Evolutionary conservation across 2,113 vertebrate genomes (phyloP), one percentile per base, ranked within the genome.

Genomic region (Pteronura brasiliensis): DNA sequence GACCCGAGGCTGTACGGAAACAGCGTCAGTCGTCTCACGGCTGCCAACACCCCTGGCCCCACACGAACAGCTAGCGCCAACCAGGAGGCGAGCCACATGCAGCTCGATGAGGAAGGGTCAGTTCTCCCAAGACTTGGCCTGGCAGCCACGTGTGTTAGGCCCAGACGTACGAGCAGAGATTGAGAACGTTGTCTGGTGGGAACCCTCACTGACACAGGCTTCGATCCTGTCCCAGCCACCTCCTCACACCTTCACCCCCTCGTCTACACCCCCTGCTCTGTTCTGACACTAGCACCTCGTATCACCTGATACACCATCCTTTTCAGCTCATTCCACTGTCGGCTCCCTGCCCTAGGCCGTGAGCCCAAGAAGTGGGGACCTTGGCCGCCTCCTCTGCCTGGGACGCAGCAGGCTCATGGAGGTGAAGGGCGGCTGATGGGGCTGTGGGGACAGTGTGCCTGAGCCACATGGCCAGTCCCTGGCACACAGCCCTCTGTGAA

Each of bases 151-250:
- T 14, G 34, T 14, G 79, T 2, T 0, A 12, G 42, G 72, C 72
- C 42, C 15, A 21, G 79, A 36, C 3, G 4, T 25, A 4, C 6
- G 15, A 55, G 79, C 31, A 55, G 77, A 13, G 18, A 49, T 0
- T 14, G 34, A n/a, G 34, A 11, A 27, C 12, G 7, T 5, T 10
- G 27, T 11, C 20, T 0, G 1, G 6, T n/a, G 34, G 79, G 34
- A 36, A 23, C 12, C 18, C 47, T 15, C 9, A n/a, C 18, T 12
- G 9, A 80, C 47, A 13, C 0, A 3, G 47, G 27, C 42, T 12
- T 57, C 21, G 8, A 34, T 13, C 79, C 76, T 18, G 17, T 29
- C 44, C 76, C 6, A 29, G 44, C 76, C 5, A 10, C 76, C 27
- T 79, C 47, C 76, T 79, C 76, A 34, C 47, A 21, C 47, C 44